These are phyloP conservation scores for Pitta sordida DNA, from an alignment of 2,113 vertebrate species.

Conservation along the genomic window DNA sequence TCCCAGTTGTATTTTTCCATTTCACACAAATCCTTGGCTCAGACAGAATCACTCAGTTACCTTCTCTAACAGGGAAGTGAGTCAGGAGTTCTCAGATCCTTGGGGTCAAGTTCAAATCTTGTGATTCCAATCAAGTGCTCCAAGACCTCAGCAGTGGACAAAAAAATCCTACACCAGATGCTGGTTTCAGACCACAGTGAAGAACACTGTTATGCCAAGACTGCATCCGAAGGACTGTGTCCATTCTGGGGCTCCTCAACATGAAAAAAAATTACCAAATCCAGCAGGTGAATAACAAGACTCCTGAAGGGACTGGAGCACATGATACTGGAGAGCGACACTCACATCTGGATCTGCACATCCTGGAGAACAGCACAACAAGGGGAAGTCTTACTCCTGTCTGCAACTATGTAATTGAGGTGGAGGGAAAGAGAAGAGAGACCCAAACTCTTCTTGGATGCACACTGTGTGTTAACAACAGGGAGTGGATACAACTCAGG, in stretches of 20 bases:
- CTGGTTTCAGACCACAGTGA: not conserved
- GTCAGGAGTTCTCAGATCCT: not conserved
- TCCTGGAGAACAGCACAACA: not conserved
- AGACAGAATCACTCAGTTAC: not conserved
- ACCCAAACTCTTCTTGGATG: not conserved
- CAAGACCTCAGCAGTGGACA: not conserved
- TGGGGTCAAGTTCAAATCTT: not conserved
- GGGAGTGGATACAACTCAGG: not conserved
- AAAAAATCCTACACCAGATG: not conserved
- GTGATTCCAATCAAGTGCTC: not conserved
- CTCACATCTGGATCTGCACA: not conserved
- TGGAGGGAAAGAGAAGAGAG: not conserved
- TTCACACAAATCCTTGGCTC: not conserved
- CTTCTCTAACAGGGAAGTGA: not conserved
- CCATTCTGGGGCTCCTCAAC: not conserved
- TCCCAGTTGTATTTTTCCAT: not conserved
- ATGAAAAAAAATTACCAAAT: not conserved
- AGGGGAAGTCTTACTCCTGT: not conserved
- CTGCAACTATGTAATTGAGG: not conserved
- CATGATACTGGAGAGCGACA: not conserved
- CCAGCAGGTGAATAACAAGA: not conserved
- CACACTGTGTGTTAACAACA: not conserved
- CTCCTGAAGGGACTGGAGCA: not conserved
- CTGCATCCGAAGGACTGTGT: accelerated
- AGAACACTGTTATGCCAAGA: not conserved